Base-by-base conservation (phyloP, 2,888 invertebrate genomes). In the Epistrophella euchroma region DNA sequence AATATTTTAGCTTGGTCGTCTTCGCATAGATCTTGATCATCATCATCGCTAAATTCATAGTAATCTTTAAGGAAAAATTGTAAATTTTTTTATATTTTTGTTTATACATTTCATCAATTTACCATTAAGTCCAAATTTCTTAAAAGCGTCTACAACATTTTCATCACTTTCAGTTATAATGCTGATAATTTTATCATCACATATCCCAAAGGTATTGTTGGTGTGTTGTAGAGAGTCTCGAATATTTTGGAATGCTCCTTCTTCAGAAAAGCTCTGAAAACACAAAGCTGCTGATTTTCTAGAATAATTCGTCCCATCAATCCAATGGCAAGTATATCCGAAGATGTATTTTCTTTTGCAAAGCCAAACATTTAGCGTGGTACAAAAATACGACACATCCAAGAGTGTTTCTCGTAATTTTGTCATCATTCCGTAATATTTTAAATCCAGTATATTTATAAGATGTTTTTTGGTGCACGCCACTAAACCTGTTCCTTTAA, bases 271-370 rank as follows among this genome's bases (percentile, higher is more conserved):
- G 4, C 2, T 22, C 2, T 37, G 52, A 37, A 50, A 68, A 5
- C n/a, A 17, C 17, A 85, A 47, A 32, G 71, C 58, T 2, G 80
- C 75, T 22, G 79, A 80, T 37, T 80, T 62, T 15, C 74, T 55
- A 25, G 55, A 68, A 15, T 71, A 79, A 35, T 43, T 19, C 0
- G 32, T 32, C 7, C 9, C 52, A 58, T 80, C 74, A 9, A 85
- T 62, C 84, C 84, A 85, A 66, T 74, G 74, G 11, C 70, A 47
- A 28, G 70, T 71, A 15, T 80, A 80, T 15, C 74, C 84, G 17
- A 83, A 83, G n/a, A 74, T 70, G 9, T 60, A 73, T 25, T 50
- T 68, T 3, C 43, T 55, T 15, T 43, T 58, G 37, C 60, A 56
- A 5, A 17, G 40, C 86, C 86, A 87, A 43, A 78, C 73, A 45